These are phyloP conservation scores for Aphidius colemani DNA, from an alignment of 2,888 invertebrate genomes.

Conservation along the genomic window DNA sequence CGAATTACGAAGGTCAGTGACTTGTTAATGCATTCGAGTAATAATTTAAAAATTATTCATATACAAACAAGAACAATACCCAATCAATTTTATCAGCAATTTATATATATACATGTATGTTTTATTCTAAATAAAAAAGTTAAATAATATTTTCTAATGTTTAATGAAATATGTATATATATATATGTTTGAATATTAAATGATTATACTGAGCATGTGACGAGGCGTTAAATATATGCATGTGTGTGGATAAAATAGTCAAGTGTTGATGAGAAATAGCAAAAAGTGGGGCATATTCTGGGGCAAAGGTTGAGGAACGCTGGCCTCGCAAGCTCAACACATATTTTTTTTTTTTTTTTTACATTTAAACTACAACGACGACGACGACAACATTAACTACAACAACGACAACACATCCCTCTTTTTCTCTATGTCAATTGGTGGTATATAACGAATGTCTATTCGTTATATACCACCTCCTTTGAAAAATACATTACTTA, in stretches of 20 bases:
- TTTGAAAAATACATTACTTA: background rate
- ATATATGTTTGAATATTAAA: no score
- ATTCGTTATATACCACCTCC: constrained; percentile 30
- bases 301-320: constrained; percentile 60
- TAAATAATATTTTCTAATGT: no score
- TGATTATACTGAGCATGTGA: background rate
- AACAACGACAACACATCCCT: constrained; percentile 32
- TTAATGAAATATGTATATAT: no score
- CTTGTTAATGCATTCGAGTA: constrained; percentile 26
- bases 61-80: no score
- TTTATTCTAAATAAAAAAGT: no score
- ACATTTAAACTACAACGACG: background rate
- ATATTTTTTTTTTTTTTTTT: no score
- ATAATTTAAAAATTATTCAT: no score
- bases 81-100: no score
- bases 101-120: no score
- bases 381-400: constrained; percentile 21
- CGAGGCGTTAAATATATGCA: background rate
- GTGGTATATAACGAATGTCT: no score
- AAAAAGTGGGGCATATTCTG: constrained; percentile 47
- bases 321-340: constrained; percentile 34
- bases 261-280: background rate
- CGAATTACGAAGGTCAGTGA: no score
- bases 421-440: constrained; percentile 24
- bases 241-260: background rate